Percentiles rank a stretch among this genome's conserved stretches.
Evolutionary conservation across 2,113 vertebrate species (phyloP).

Genomic region (Campylorhamphus procurvoides): DNA sequence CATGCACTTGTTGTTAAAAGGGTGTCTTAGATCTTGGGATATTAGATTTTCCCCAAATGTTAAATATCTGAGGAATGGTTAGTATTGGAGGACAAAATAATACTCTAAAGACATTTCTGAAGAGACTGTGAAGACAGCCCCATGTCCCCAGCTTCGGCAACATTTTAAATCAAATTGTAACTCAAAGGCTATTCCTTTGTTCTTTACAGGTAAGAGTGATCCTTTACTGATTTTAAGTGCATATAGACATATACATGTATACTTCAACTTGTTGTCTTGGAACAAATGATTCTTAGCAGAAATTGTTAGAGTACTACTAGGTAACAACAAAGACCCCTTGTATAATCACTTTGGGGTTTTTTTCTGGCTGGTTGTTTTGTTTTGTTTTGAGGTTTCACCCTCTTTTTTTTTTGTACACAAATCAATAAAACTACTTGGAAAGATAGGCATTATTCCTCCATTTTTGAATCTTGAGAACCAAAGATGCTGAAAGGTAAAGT

Average conservation of each 20-base stretch:
- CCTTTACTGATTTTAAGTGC: neutral
- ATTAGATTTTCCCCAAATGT: neutral
- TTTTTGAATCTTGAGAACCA: neutral
- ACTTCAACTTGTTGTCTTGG: neutral
- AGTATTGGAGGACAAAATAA: slow-evolving; percentile 32
- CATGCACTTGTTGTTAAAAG: neutral
- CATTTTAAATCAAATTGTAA: neutral
- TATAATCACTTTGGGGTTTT: neutral
- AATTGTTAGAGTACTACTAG: neutral
- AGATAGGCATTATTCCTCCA: neutral
- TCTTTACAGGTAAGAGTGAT: neutral
- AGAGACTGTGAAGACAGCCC: slow-evolving; percentile 28
- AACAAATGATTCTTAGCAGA: neutral
- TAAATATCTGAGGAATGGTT: slow-evolving; percentile 30
- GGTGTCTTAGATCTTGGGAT: neutral
- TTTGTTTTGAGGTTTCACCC: too few species aligned
- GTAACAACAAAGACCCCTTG: neutral
- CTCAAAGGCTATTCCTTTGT: neutral
- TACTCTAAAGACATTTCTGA: slow-evolving; percentile 53
- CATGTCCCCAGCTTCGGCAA: neutral
- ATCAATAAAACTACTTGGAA: neutral
- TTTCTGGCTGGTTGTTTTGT: neutral
- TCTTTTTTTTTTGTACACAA: neutral
- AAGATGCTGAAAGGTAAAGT: neutral
- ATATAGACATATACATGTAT: neutral